These are phyloP conservation scores for Fulica atra DNA, from an alignment of 2,113 vertebrate species.

Conservation along the genomic window DNA sequence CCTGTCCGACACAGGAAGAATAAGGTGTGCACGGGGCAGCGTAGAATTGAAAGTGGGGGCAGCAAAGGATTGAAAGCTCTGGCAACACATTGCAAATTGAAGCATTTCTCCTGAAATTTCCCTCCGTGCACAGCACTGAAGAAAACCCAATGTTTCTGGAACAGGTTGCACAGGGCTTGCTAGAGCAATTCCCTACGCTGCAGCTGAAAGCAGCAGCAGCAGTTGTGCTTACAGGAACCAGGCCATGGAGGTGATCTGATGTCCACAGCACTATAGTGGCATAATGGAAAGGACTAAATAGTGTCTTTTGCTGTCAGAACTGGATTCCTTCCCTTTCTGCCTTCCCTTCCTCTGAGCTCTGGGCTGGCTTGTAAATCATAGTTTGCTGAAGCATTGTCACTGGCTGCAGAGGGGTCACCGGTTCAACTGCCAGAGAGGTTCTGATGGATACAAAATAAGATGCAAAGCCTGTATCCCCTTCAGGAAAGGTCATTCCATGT, in stretches of 20 bases:
- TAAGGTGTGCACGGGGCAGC: not conserved
- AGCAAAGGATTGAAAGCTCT: not conserved
- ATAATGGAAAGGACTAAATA: not conserved
- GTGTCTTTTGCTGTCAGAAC: not conserved
- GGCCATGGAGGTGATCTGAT: not conserved
- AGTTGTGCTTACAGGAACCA: not conserved
- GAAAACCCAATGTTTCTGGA: not conserved
- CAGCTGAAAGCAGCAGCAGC: not conserved
- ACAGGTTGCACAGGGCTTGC: not conserved
- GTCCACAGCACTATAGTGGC: not conserved
- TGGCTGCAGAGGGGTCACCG: not conserved
- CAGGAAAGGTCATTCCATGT: not conserved
- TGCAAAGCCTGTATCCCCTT: not conserved
- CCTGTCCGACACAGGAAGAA: constrained; percentile 22
- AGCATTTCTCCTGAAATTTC: constrained; percentile 18
- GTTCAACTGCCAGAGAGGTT: not conserved
- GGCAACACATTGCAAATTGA: not conserved
- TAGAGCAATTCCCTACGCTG: not conserved
- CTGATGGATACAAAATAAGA: not conserved
- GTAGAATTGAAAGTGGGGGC: not conserved
- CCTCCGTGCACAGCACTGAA: not conserved
- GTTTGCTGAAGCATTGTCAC: not conserved
- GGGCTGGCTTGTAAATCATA: not conserved
- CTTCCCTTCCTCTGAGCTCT: not conserved
- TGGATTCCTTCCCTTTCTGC: not conserved